Evolutionary conservation across 2,797 vertebrate species (phyloP).

Genomic region (Eupleurogrammus muticus): DNA sequence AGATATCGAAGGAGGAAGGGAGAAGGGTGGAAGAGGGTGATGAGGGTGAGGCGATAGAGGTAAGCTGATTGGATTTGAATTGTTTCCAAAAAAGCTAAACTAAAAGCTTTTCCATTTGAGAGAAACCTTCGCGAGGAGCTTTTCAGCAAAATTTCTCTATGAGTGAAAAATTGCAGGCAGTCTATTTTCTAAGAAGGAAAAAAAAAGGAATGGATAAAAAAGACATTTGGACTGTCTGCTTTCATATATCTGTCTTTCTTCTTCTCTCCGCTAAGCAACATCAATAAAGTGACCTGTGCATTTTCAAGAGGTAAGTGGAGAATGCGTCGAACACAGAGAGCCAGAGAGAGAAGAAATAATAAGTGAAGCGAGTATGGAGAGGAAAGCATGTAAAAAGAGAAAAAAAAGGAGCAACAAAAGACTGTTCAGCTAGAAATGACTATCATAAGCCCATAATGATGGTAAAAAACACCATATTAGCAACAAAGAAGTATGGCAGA

Average conservation of each 20-base stretch:
- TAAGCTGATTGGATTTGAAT: constrained; percentile 54
- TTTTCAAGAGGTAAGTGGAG: constrained; percentile 71
- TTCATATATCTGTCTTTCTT: constrained; percentile 52
- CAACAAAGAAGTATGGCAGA: constrained; percentile 14
- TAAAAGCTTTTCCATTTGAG: constrained; percentile 78
- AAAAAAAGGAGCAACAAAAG: constrained; percentile 35
- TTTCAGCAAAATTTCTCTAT: constrained; percentile 57
- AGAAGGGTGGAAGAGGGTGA: constrained; percentile 15
- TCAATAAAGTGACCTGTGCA: constrained; percentile 66
- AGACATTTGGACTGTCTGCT: constrained; percentile 58
- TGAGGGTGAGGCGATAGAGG: constrained; percentile 40
- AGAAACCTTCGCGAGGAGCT: constrained; percentile 60
- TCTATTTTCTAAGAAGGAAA: constrained; percentile 44
- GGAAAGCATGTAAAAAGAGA: constrained; percentile 34
- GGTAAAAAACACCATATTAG: constrained; percentile 44
- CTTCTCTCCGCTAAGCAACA: constrained; percentile 61
- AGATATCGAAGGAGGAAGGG: constrained; percentile 5
- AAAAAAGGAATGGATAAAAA: constrained; percentile 37
- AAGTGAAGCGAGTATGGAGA: constrained; percentile 35
- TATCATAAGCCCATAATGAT: constrained; percentile 33
- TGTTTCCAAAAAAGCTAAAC: constrained; percentile 59
- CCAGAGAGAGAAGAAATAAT: constrained; percentile 51
- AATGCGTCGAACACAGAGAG: constrained; percentile 56
- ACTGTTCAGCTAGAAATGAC: constrained; percentile 38
- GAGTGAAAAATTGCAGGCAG: constrained; percentile 49